Base-by-base conservation (phyloP, 1,140 invertebrate genomes). In the Drosophila pachea region DNA sequence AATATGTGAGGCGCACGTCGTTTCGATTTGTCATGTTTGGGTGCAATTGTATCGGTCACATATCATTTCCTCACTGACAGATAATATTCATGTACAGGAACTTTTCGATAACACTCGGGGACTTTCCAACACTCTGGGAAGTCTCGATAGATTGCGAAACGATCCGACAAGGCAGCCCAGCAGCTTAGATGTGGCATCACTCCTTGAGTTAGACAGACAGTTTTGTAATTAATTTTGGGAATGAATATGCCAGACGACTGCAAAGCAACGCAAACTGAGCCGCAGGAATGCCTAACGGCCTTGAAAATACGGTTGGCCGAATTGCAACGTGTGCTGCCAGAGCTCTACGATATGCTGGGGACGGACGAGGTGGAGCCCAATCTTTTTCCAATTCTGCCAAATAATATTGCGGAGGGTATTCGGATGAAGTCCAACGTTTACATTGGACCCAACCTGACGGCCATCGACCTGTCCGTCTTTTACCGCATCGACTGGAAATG, bases 1-100 rank as follows among this genome's bases (percentile, higher is more conserved):
- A 31, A 48, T 36, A 35, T 35, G 54, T 35, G 58, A 69, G 65
- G 50, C 42, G 60, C 31, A 68, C 48, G 38, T 78, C 68, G 31
- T 32, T 35, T 11, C 12, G 48, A 29, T 14, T 62, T 47, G 56
- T 63, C 72, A 82, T 47, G 22, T 36, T n/a, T n/a, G n/a, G n/a
- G n/a, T n/a, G n/a, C n/a, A n/a, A n/a, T n/a, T n/a, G n/a, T n/a
- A 22, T 22, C 22, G 22, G 22, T 22, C n/a, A n/a, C n/a, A n/a
- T n/a, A n/a, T n/a, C n/a, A n/a, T n/a, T n/a, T n/a, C n/a, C n/a
- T n/a, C n/a, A n/a, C n/a, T n/a, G n/a, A n/a, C n/a, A n/a, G n/a
- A n/a, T n/a, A n/a, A n/a, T n/a, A n/a, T n/a, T n/a, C n/a, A n/a
- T n/a, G n/a, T n/a, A n/a, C n/a, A n/a, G n/a, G n/a, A n/a, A n/a